These are phyloP conservation scores for Myanophis thanlyinensis DNA, from an alignment of 2,113 vertebrate genomes.

Conservation along the genomic window DNA sequence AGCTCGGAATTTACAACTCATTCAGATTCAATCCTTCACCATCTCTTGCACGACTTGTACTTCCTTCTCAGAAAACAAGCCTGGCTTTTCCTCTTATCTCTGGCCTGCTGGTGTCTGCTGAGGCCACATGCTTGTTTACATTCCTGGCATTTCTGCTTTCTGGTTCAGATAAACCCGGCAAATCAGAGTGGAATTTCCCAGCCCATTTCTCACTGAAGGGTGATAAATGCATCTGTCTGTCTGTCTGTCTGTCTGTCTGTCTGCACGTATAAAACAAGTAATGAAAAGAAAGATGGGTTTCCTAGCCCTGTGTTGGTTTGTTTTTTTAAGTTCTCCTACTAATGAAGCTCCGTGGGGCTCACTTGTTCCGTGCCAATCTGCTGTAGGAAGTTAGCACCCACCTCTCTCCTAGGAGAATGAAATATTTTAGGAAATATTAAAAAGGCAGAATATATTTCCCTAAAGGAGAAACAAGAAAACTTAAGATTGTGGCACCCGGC, in stretches of 20 bases:
- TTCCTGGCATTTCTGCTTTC: neutral
- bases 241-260: neutral
- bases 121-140: neutral
- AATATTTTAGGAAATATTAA: too few relatives aligned
- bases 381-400: too few relatives aligned
- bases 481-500: too few relatives aligned
- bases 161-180: neutral
- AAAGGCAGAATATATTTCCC: too few relatives aligned
- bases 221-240: neutral
- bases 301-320: neutral
- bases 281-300: neutral
- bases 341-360: neutral
- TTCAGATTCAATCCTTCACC: neutral
- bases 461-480: too few relatives aligned
- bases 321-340: neutral
- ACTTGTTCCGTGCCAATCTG: neutral
- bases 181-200: neutral
- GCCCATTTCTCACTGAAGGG: neutral
- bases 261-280: neutral
- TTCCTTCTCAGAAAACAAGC: neutral
- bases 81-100: neutral
- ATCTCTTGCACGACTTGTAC: neutral
- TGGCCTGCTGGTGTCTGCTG: neutral
- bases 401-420: too few relatives aligned
- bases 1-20: neutral